Evolutionary conservation across 1,140 invertebrate genomes (phyloP).

Genomic region (Drosophila leontia): DNA sequence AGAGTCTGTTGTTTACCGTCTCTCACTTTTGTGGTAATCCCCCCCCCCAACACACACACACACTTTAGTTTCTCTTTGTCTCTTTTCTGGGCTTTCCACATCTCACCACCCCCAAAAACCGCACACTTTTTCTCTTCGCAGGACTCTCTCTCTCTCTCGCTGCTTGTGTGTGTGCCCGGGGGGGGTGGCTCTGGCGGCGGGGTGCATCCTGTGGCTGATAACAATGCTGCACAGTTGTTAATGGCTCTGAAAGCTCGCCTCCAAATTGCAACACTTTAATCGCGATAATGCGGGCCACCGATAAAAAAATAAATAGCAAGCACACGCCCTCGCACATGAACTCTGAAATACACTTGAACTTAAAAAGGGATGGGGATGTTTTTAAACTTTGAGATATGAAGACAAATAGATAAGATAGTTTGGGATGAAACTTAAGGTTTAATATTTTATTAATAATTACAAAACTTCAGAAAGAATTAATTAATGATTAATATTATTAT

Average conservation of each 20-base stretch:
- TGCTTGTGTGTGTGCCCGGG: background rate
- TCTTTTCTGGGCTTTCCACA: conserved; percentile 18
- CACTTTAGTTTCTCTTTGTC: conserved; percentile 31
- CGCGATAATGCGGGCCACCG: conserved; percentile 62
- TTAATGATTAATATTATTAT: no score
- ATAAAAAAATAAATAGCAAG: conserved; percentile 41
- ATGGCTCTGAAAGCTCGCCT: conserved; percentile 49
- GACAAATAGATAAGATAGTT: background rate
- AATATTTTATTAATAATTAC: no score
- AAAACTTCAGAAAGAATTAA: background rate
- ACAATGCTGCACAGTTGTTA: conserved; percentile 72
- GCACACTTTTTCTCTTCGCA: conserved; percentile 20
- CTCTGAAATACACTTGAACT: conserved; percentile 20
- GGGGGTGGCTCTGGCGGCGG: background rate
- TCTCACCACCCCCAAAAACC: background rate
- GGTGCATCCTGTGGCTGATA: conserved; percentile 61
- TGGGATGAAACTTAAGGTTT: background rate
- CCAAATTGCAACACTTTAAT: conserved; percentile 75
- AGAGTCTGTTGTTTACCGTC: conserved; percentile 50
- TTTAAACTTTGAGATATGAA: background rate
- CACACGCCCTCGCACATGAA: background rate
- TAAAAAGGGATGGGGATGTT: background rate
- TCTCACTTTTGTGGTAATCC: conserved; percentile 38
- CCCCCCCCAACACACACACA: conserved; percentile 11
- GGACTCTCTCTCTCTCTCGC: conserved; percentile 24